These are phyloP conservation scores for Rhinogobius similis DNA, from an alignment of 2,113 vertebrate genomes.

Conservation along the genomic window DNA sequence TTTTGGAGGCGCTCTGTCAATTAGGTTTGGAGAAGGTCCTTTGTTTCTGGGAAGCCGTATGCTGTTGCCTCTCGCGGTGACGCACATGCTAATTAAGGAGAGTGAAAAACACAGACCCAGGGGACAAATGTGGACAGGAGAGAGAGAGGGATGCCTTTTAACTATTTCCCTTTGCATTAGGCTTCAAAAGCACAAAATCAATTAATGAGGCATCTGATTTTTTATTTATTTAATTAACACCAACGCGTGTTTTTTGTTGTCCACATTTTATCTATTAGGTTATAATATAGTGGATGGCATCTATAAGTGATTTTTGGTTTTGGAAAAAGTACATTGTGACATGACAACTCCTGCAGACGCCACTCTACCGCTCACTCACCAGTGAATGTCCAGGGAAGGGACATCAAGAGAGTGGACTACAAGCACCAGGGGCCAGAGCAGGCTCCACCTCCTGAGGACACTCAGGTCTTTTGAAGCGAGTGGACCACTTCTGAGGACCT, in stretches of 20 bases:
- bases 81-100: constrained; percentile 60
- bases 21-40: constrained; percentile 31
- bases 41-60: constrained; percentile 30
- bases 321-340: too few relatives aligned
- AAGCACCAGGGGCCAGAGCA: too few relatives aligned
- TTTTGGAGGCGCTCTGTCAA: constrained; percentile 15
- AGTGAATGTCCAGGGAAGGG: too few relatives aligned
- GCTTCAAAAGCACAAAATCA: neutral
- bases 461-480: too few relatives aligned
- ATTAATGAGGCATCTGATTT: neutral
- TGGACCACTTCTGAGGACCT: too few relatives aligned
- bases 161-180: constrained; percentile 7
- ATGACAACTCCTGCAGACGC: too few relatives aligned
- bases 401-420: too few relatives aligned
- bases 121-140: constrained; percentile 40
- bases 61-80: constrained; percentile 32
- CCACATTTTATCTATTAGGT: too few relatives aligned
- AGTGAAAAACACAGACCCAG: constrained; percentile 28
- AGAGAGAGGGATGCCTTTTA: constrained; percentile 3
- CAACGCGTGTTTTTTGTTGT: neutral
- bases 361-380: too few relatives aligned
- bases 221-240: neutral
- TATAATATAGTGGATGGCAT: too few relatives aligned
- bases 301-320: too few relatives aligned
- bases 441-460: too few relatives aligned